Conservation (phyloP, 2,888 invertebrate genomes). For the Ctena decussata region DNA sequence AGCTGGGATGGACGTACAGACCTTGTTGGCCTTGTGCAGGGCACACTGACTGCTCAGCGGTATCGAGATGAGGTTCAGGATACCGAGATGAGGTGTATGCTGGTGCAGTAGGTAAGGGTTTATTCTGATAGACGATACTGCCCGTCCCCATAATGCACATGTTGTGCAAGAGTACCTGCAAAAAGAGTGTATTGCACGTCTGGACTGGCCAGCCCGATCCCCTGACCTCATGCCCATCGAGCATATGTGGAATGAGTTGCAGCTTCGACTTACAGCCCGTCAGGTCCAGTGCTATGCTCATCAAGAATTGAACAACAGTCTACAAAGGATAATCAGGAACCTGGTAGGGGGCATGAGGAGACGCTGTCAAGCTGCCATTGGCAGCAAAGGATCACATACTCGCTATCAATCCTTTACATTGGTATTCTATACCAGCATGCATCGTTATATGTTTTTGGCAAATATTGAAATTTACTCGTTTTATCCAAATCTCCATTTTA, state of each 20-base stretch:
- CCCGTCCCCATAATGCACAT: not conserved
- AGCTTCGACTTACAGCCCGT: not conserved
- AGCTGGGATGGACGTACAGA: not conserved
- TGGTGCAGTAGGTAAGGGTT: not conserved
- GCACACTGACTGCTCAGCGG: not conserved
- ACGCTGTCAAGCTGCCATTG: not conserved
- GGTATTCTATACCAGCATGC: too few relatives aligned
- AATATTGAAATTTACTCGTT: too few relatives aligned
- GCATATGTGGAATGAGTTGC: not conserved
- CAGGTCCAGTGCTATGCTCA: not conserved
- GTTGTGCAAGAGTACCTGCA: not conserved
- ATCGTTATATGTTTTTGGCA: too few relatives aligned
- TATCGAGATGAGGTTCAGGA: not conserved
- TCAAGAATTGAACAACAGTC: not conserved
- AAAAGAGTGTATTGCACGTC: not conserved
- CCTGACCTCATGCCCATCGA: conserved; percentile 10
- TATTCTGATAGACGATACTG: not conserved
- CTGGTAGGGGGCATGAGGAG: not conserved
- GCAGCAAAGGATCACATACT: not conserved
- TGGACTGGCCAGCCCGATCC: conserved; percentile 16
- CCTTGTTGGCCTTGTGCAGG: not conserved
- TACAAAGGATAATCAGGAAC: not conserved
- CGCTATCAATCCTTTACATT: not conserved
- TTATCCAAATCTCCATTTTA: too few relatives aligned
- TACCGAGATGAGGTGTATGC: not conserved